Evolutionary conservation across 2,113 vertebrate genomes (phyloP).

Genomic region (Cyprinodon brontotheroides): DNA sequence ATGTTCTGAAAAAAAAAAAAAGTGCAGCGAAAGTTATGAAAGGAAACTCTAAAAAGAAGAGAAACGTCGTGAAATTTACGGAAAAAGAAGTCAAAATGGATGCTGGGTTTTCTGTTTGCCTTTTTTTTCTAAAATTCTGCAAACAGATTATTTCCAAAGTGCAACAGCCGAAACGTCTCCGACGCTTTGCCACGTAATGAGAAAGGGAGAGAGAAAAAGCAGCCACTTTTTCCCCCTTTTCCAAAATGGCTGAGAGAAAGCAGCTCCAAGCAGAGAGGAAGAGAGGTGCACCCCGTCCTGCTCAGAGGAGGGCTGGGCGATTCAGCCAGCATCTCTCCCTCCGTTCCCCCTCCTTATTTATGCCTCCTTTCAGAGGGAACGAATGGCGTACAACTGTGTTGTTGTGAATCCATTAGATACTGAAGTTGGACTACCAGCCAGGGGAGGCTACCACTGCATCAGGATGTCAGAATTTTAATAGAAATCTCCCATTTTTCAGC

Average conservation of each 20-base stretch:
- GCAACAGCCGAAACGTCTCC: constrained; percentile 69
- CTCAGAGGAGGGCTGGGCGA: constrained; percentile 70
- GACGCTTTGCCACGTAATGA: constrained; percentile 80
- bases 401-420: constrained; percentile 50
- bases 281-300: constrained; percentile 68
- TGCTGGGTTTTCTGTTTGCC: constrained; percentile 61
- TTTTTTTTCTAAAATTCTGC: constrained; percentile 64
- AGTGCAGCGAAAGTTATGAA: constrained; percentile 63
- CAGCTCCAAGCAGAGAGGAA: constrained; percentile 65
- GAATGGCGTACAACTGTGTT: constrained; percentile 65
- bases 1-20: constrained; percentile 32
- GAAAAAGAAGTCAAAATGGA: constrained; percentile 66
- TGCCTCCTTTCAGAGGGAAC: constrained; percentile 70
- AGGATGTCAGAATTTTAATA: background rate
- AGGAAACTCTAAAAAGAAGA: constrained; percentile 58
- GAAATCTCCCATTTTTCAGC: background rate
- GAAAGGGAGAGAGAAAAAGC: constrained; percentile 68
- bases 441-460: constrained; percentile 1
- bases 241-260: constrained; percentile 82
- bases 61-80: constrained; percentile 51
- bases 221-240: constrained; percentile 73
- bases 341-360: constrained; percentile 49
- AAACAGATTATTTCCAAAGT: constrained; percentile 75
- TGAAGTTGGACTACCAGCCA: constrained; percentile 40
- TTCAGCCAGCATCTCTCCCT: constrained; percentile 63